Evolutionary conservation across 2,797 vertebrate species (phyloP).

Genomic region (Microctenopoma steveboyesi): DNA sequence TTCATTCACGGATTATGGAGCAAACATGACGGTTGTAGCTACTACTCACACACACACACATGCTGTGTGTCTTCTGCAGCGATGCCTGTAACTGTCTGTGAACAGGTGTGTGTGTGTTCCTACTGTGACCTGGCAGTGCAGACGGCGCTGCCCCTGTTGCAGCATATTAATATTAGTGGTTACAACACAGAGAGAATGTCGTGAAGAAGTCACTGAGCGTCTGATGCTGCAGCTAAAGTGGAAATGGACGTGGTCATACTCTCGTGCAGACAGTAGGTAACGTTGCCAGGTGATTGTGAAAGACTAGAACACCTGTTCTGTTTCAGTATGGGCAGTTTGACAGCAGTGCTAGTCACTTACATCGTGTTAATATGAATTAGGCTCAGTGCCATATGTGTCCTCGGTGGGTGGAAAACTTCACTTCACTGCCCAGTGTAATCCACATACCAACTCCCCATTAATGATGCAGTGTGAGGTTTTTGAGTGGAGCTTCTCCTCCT

Average conservation of each 20-base stretch:
- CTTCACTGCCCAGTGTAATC: too few relatives aligned
- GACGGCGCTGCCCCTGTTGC: not conserved
- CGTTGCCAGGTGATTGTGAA: not conserved
- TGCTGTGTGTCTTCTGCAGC: not conserved
- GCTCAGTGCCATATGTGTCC: too few relatives aligned
- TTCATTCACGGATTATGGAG: slow-evolving; percentile 4
- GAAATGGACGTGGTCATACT: not conserved
- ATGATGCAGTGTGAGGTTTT: not conserved
- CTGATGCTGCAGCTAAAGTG: not conserved
- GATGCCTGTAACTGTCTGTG: not conserved
- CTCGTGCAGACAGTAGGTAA: slow-evolving; percentile 20
- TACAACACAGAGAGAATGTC: slow-evolving; percentile 23
- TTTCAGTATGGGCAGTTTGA: too few relatives aligned
- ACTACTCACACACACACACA: not conserved
- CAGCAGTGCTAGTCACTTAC: too few relatives aligned
- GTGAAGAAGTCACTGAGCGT: slow-evolving; percentile 7
- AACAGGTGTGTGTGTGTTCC: not conserved
- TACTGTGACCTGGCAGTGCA: slow-evolving; percentile 18
- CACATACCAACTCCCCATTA: too few relatives aligned
- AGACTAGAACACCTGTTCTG: not conserved
- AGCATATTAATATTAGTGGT: not conserved
- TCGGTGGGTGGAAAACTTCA: too few relatives aligned
- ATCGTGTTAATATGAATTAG: too few relatives aligned
- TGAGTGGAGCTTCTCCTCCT: not conserved
- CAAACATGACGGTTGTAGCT: not conserved